Evolutionary conservation across 2,113 vertebrate species (phyloP).

Genomic region (Chionis minor): DNA sequence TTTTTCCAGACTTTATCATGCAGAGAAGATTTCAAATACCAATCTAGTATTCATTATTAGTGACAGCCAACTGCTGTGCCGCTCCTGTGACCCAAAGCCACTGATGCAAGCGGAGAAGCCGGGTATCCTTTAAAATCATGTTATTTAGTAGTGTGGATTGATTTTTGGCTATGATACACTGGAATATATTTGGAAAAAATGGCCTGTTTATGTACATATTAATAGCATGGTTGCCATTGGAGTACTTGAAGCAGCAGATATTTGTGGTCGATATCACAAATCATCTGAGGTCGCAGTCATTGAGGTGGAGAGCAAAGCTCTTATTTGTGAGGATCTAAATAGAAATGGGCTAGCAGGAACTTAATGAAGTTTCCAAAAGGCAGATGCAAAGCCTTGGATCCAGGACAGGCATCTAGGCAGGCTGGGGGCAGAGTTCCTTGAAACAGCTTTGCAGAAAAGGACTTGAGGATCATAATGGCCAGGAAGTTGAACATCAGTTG

Average conservation of each 20-base stretch:
- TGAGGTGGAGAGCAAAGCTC: neutral
- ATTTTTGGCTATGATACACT: neutral
- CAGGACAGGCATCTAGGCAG: neutral
- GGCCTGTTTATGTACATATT: neutral
- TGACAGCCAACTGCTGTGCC: conserved; percentile 90
- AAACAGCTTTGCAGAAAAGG: neutral
- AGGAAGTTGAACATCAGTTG: neutral
- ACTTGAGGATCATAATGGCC: neutral
- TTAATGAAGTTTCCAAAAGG: neutral
- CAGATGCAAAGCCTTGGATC: neutral
- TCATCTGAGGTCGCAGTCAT: neutral
- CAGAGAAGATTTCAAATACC: conserved; percentile 94
- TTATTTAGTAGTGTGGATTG: conserved; percentile 27
- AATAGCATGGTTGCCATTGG: neutral
- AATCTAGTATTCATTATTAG: conserved; percentile 96
- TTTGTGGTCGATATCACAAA: neutral
- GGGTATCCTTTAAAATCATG: conserved; percentile 87
- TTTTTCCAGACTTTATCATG: conserved; percentile 82
- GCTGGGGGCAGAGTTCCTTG: neutral
- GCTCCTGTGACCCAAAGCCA: conserved; percentile 88
- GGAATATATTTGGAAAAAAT: neutral
- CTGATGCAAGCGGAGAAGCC: conserved; percentile 95
- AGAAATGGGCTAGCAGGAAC: neutral
- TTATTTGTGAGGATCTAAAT: neutral
- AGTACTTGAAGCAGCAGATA: neutral